A percentile compares a stretch with the other conserved stretches of the same genome.
Conservation (phyloP, 1,140 invertebrate genomes). For the Drosophila prosaltans region DNA sequence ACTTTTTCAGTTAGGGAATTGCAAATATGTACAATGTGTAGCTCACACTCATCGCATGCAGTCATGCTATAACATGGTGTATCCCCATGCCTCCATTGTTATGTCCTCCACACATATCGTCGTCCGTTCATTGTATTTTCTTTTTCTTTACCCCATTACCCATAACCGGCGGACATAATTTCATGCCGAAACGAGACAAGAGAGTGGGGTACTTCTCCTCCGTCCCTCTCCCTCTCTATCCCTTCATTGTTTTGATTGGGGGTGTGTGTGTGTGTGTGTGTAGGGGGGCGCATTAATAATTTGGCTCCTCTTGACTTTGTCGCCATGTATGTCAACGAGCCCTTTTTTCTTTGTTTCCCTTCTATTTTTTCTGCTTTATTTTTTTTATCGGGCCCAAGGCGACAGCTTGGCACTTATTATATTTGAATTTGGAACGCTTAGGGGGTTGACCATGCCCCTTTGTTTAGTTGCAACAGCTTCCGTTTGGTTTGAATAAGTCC, state of each 20-base stretch:
- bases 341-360: conserved; percentile 19
- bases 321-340: conserved; percentile 66
- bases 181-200: conserved; percentile 30
- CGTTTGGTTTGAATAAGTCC: conserved; percentile 19
- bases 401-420: conserved; percentile 65
- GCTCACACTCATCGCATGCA: conserved; percentile 11
- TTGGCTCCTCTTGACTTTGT: conserved; percentile 69
- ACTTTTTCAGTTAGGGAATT: not conserved
- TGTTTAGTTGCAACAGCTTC: conserved; percentile 36
- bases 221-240: not conserved
- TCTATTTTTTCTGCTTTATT: not conserved
- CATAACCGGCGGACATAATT: conserved; percentile 54
- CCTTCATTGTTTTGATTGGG: conserved; percentile 56
- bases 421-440: conserved; percentile 19
- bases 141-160: conserved; percentile 51
- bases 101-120: conserved; percentile 24
- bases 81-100: not conserved
- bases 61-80: conserved; percentile 7
- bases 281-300: conserved; percentile 39
- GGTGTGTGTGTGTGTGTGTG: not conserved
- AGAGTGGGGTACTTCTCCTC: not conserved
- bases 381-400: conserved; percentile 68
- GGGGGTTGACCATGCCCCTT: too few relatives aligned
- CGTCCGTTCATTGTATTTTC: conserved; percentile 20
- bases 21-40: not conserved